These are phyloP conservation scores for Hemichromis elongatus DNA, from an alignment of 2,113 vertebrate genomes.

Conservation along the genomic window DNA sequence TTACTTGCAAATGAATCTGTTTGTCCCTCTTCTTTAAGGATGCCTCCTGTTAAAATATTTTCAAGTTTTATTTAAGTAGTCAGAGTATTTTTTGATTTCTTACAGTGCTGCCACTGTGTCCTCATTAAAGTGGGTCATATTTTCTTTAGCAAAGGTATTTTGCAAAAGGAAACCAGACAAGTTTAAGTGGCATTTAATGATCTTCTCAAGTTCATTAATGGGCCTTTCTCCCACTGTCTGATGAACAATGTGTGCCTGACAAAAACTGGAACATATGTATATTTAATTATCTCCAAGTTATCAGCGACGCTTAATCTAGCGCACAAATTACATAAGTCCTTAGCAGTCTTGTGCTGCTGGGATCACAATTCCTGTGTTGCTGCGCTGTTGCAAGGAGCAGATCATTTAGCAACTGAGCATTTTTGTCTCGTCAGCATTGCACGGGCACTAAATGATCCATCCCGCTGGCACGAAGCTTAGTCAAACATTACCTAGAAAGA, in stretches of 20 bases:
- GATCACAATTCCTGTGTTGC: background rate
- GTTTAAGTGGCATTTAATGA: background rate
- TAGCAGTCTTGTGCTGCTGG: background rate
- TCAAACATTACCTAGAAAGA: conserved; percentile 26
- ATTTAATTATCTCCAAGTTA: background rate
- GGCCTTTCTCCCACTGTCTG: background rate
- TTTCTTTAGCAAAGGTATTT: background rate
- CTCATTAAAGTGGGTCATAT: background rate
- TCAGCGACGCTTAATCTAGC: background rate
- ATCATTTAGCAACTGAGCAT: background rate
- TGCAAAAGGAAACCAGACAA: background rate
- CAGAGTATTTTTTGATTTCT: background rate
- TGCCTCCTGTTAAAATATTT: background rate
- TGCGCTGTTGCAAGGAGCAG: background rate
- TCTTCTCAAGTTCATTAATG: background rate
- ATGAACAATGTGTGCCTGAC: background rate
- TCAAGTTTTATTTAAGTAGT: background rate
- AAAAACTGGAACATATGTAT: background rate
- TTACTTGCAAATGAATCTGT: background rate
- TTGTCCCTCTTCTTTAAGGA: background rate
- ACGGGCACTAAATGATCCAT: background rate
- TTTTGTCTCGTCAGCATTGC: conserved; percentile 8
- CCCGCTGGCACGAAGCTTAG: background rate
- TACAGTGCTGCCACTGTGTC: background rate
- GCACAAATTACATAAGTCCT: background rate